A percentile compares a stretch with the other conserved stretches of the same genome.
phyloP scores from a whole-genome alignment of 2,113 vertebrate species.

The Tragelaphus scriptus region DNA sequence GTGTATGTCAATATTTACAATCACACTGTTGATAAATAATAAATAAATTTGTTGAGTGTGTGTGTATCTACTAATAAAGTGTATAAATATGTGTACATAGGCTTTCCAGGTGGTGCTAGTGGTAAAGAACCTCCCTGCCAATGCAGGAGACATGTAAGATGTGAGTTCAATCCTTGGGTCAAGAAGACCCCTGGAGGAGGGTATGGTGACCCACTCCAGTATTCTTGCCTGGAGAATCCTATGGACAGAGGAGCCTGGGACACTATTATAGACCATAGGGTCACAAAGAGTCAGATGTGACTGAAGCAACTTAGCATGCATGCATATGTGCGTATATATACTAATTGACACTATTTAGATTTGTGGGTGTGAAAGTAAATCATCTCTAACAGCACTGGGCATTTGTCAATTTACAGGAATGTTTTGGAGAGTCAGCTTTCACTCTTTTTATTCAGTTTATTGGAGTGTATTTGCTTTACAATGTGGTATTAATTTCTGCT shows the following conservation, averaged over 20 bases:
- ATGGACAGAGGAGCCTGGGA: background rate
- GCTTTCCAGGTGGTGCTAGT: background rate
- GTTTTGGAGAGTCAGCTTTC: accelerated
- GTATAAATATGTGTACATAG: background rate
- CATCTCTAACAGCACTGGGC: background rate
- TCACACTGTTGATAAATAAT: background rate
- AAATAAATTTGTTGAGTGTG: background rate
- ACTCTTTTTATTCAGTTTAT: background rate
- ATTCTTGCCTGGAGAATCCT: background rate
- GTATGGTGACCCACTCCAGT: background rate
- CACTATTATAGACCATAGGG: background rate
- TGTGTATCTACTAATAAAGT: background rate
- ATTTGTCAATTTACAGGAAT: background rate
- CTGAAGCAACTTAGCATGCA: background rate
- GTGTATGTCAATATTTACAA: background rate
- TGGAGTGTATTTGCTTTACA: background rate
- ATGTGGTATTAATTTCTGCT: background rate
- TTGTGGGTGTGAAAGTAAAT: background rate
- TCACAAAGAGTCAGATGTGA: background rate
- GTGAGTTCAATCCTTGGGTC: background rate
- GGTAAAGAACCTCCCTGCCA: background rate
- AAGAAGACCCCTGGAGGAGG: background rate
- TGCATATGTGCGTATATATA: background rate
- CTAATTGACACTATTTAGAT: accelerated
- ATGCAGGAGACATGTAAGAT: background rate